Evolutionary conservation across 2,113 vertebrate genomes (phyloP).

Genomic region (Delphinapterus leucas): DNA sequence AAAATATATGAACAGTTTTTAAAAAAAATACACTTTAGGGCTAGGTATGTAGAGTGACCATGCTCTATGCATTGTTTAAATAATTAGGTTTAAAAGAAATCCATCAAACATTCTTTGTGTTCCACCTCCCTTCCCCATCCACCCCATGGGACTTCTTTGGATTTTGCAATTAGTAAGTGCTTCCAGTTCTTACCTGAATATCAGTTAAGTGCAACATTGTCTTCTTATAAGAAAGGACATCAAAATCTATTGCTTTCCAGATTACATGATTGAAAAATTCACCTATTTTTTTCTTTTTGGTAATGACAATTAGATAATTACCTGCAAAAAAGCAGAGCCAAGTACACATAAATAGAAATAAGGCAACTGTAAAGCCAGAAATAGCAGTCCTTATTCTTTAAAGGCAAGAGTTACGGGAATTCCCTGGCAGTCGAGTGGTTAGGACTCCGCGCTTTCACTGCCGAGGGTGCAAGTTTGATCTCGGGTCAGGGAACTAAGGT

Average conservation of each 20-base stretch:
- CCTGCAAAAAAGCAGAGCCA: conserved; percentile 82
- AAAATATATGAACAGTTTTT: neutral
- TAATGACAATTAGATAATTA: conserved; percentile 94
- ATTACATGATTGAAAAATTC: conserved; percentile 92
- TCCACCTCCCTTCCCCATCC: neutral
- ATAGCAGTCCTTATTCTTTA: neutral
- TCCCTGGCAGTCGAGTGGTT: too few species aligned
- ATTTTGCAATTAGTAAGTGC: neutral
- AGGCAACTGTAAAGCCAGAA: neutral
- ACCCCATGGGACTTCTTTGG: rapidly evolving
- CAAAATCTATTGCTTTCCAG: conserved; percentile 96
- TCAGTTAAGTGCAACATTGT: conserved; percentile 97
- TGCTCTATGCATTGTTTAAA: neutral
- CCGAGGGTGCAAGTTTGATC: too few species aligned
- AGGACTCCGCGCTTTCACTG: too few species aligned
- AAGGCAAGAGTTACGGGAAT: neutral
- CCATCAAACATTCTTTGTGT: neutral
- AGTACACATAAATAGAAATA: neutral
- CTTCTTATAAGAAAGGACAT: conserved; percentile 96
- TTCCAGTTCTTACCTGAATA: conserved; percentile 88
- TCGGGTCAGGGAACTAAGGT: too few species aligned
- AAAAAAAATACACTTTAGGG: neutral
- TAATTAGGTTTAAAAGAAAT: neutral
- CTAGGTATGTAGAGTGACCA: neutral
- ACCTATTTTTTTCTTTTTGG: conserved; percentile 94